Conservation (phyloP, 92 coral and sea anemone species). For the Actinernus sp. region DNA sequence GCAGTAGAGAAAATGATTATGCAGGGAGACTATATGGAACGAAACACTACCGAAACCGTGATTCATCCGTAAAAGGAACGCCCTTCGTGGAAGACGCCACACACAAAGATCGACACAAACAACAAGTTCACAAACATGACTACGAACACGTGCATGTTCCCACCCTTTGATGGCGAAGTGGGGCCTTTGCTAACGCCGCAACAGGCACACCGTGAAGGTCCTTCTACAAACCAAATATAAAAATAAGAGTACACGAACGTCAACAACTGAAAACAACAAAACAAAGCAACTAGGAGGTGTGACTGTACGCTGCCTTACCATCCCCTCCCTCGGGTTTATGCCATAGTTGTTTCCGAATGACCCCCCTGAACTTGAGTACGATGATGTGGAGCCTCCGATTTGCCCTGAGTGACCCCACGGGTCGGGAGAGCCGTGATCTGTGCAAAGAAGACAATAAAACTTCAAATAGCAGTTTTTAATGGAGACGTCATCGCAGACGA, state of each 20-base stretch:
- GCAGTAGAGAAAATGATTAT: too few species aligned
- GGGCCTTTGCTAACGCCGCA: constrained; percentile 91
- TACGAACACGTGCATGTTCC: constrained; percentile 17
- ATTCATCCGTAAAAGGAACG: too few species aligned
- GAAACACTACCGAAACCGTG: too few species aligned
- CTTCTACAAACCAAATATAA: constrained; percentile 74
- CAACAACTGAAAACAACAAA: constrained; percentile 21
- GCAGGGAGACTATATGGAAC: too few species aligned
- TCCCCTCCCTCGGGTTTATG: constrained; percentile 87
- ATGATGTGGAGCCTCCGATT: constrained; percentile 79
- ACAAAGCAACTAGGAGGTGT: constrained; percentile 14
- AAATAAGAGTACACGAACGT: constrained; percentile 66
- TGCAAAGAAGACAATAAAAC: neutral
- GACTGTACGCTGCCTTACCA: constrained; percentile 60
- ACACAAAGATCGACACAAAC: too few species aligned
- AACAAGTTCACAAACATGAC: too few species aligned
- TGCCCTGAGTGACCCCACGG: constrained; percentile 94
- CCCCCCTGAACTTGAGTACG: constrained; percentile 76
- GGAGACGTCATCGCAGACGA: too few species aligned
- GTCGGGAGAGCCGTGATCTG: constrained; percentile 99
- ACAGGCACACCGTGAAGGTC: constrained; percentile 89
- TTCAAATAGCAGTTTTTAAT: too few species aligned
- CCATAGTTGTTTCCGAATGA: constrained; percentile 86
- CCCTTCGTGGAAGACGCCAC: too few species aligned
- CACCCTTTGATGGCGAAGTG: constrained; percentile 91